Evolutionary conservation across 2,888 invertebrate species (phyloP).

Genomic region (Perizoma flavofasciatum): DNA sequence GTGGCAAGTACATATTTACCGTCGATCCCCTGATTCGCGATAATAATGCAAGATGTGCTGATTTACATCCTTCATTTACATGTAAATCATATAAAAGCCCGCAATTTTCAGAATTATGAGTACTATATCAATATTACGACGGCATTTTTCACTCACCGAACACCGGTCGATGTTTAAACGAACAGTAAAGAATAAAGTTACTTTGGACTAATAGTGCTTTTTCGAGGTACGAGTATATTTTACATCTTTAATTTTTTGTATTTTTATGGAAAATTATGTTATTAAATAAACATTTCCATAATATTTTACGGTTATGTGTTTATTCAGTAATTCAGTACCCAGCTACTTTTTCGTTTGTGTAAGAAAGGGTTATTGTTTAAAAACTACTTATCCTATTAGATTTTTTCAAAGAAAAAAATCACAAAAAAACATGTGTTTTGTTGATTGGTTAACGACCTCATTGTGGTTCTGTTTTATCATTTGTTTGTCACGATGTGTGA

Average conservation of each 20-base stretch:
- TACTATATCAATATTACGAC: constrained; percentile 35
- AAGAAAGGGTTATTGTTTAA: not conserved
- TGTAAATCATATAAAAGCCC: constrained; percentile 30
- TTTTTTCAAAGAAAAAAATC: not conserved
- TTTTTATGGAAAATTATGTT: constrained; percentile 6
- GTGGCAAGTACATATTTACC: too few relatives aligned
- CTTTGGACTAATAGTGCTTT: constrained; percentile 4
- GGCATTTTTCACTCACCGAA: constrained; percentile 24
- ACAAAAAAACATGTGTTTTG: constrained; percentile 16
- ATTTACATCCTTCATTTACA: constrained; percentile 18
- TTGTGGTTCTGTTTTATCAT: constrained; percentile 13
- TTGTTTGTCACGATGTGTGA: constrained; percentile 10
- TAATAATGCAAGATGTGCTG: not conserved
- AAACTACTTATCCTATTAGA: not conserved
- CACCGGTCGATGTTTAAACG: constrained; percentile 3
- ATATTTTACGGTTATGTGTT: too few relatives aligned
- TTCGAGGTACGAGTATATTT: constrained; percentile 2
- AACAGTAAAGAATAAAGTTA: not conserved
- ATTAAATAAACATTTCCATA: not conserved
- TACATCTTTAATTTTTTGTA: constrained; percentile 5
- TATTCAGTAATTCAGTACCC: not conserved
- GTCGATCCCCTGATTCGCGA: constrained; percentile 6
- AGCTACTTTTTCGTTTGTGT: not conserved
- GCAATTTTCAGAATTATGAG: constrained; percentile 27
- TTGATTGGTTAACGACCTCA: constrained; percentile 17